A percentile compares a stretch with the other conserved stretches of the same genome.
Evolutionary conservation across 2,113 vertebrate genomes (phyloP).

Genomic region (Pterocles burchelli): DNA sequence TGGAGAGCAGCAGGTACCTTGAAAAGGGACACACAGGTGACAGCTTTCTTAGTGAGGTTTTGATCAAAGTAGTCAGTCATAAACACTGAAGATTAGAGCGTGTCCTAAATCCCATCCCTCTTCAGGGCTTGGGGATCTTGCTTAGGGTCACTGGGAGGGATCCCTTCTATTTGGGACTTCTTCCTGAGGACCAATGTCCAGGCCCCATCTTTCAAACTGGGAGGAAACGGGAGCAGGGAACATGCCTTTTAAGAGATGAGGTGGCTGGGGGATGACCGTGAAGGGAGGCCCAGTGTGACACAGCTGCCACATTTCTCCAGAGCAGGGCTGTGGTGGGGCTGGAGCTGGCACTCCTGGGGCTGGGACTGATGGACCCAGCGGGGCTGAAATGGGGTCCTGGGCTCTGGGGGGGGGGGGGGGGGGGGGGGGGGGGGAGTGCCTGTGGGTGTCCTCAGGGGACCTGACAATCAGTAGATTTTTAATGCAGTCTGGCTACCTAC

Average conservation of each 20-base stretch:
- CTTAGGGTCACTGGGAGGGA: background rate
- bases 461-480: background rate
- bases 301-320: background rate
- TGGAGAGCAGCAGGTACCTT: background rate
- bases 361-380: rapidly evolving
- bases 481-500: background rate
- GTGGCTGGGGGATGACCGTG: background rate
- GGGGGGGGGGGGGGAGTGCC: no score
- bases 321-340: background rate
- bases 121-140: background rate
- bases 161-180: background rate
- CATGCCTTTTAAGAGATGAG: background rate
- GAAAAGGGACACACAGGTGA: background rate
- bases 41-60: background rate
- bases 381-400: rapidly evolving
- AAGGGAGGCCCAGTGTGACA: background rate
- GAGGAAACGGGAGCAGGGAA: background rate
- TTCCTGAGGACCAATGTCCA: background rate
- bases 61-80: background rate
- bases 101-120: background rate
- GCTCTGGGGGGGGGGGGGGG: background rate
- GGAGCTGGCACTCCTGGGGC: background rate
- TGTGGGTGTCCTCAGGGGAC: background rate
- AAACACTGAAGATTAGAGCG: background rate
- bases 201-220: background rate